phyloP scores from a whole-genome alignment of 2,113 vertebrate genomes.

The Meriones unguiculatus region DNA sequence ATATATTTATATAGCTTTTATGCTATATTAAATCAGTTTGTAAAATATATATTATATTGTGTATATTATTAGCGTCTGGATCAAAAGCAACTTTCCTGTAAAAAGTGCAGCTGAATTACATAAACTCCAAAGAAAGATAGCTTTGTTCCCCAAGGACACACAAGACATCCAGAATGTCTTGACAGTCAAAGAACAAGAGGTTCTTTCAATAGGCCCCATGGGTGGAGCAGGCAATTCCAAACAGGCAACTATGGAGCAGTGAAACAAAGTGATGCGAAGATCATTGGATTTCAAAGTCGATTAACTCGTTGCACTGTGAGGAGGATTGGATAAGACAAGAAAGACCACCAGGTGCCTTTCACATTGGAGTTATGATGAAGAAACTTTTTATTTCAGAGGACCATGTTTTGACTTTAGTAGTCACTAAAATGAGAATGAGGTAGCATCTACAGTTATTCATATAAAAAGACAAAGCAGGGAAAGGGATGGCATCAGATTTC shows the following conservation, averaged over 20 bases:
- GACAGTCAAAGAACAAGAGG: background rate
- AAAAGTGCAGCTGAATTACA: background rate
- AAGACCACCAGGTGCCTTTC: background rate
- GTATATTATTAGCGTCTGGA: background rate
- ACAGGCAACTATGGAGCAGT: accelerated
- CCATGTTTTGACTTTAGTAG: background rate
- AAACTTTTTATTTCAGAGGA: background rate
- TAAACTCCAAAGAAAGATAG: background rate
- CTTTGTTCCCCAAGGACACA: background rate
- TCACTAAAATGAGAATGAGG: background rate
- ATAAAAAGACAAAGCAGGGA: background rate
- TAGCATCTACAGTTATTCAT: background rate
- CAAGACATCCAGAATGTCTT: background rate
- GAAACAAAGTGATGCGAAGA: background rate
- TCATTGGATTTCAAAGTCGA: background rate
- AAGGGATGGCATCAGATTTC: background rate
- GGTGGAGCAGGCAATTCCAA: background rate
- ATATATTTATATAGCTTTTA: background rate
- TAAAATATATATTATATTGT: background rate
- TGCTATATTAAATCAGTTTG: too few relatives aligned
- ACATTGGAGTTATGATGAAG: background rate
- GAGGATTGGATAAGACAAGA: background rate
- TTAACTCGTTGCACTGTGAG: background rate
- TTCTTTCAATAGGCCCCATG: background rate
- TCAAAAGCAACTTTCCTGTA: background rate